phyloP scores from a whole-genome alignment of 2,113 vertebrate genomes.

The Rattus norvegicus region GRCr8 NC_086026.1:34969001-34969500 shows the following conservation, averaged over 20 bases:
- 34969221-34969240: neutral
- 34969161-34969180: neutral
- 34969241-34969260: neutral
- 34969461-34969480: conserved; percentile 51
- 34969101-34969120: neutral
- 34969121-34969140: neutral
- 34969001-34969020: neutral
- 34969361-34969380: conserved; percentile 61
- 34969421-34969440: conserved; percentile 14
- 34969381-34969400: conserved; percentile 56
- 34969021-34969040: neutral
- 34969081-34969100: neutral
- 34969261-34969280: neutral
- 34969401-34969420: conserved; percentile 56
- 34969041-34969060: neutral
- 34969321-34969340: conserved; percentile 51
- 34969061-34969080: neutral
- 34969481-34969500: conserved; percentile 25
- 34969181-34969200: neutral
- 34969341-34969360: conserved; percentile 42
- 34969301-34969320: neutral
- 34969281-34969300: conserved; percentile 24
- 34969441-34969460: conserved; percentile 50
- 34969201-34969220: neutral
- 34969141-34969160: neutral